phyloP scores from a whole-genome alignment of 2,888 invertebrate species.

The Monopis laevigella region DNA sequence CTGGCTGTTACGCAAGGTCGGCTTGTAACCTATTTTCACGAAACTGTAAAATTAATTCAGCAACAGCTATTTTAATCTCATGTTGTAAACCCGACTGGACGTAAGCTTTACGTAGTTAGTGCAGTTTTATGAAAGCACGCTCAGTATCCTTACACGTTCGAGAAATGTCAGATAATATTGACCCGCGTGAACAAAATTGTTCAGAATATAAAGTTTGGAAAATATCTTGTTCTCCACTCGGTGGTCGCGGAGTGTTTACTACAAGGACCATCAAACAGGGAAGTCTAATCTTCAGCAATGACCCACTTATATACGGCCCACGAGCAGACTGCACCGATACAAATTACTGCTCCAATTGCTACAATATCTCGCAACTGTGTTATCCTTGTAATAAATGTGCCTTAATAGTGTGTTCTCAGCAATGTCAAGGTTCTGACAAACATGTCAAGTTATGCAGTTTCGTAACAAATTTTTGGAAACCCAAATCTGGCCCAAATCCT shows the following conservation, averaged over 20 bases:
- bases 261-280: conserved; percentile 68
- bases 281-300: conserved; percentile 73
- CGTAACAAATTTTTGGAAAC: conserved; percentile 58
- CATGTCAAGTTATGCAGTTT: conserved; percentile 73
- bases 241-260: conserved; percentile 78
- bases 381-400: conserved; percentile 70
- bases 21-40: too few relatives aligned
- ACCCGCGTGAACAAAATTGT: too few relatives aligned
- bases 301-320: conserved; percentile 73
- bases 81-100: too few relatives aligned
- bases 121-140: too few relatives aligned
- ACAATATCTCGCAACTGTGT: conserved; percentile 41
- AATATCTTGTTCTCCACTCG: conserved; percentile 53
- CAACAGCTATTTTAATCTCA: too few relatives aligned
- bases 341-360: conserved; percentile 71
- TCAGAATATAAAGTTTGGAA: conserved; percentile 13
- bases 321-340: conserved; percentile 59
- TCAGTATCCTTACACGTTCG: not conserved
- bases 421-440: conserved; percentile 61
- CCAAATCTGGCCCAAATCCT: conserved; percentile 25
- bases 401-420: conserved; percentile 70
- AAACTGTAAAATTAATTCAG: too few relatives aligned
- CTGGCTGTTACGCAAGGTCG: too few relatives aligned
- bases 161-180: not conserved
- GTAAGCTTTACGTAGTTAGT: too few relatives aligned